Base-by-base conservation (phyloP, 2,888 invertebrate genomes). In the Caenorhabditis becei region DNA sequence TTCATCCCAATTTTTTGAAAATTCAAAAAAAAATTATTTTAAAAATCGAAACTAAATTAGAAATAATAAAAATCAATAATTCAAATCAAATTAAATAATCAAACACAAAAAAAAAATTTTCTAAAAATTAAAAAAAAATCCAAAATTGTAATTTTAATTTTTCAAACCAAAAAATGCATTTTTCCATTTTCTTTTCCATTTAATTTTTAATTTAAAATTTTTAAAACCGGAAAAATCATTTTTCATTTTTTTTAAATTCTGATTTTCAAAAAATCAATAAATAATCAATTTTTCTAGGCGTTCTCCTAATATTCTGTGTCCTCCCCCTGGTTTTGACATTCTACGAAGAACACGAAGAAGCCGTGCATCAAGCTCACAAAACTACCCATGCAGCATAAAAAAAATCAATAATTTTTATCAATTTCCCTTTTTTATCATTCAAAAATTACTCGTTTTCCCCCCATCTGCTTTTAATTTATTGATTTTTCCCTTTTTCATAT, bases 261-360 rank as follows among this genome's bases (percentile, higher is more conserved):
- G 41, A 8, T 32, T 16, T 37, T 37, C 18, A 24, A 8, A 20
- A 18, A 18, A 5, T 47, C 14, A 23, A n/a, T 41, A 4, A 32
- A 56, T 56, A n/a, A n/a, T 26, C 20, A 24, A 51, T 37, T n/a
- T 49, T 75, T 80, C 11, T 82, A 58, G 85, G 82, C n/a, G 89
- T 90, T 24, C 58, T 90, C 2, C 24, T 88, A 16, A 86, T 90
- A 18, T 90, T 90, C 79, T 87, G 89, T 56, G 79, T 89, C 41
- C 71, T 90, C 5, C 90, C 90, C 4, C 70, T 90, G 0, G 54
- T 88, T 2, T 59, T 90, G 8, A 90, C 90, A 10, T 71, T 88
- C 28, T 85, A 88, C 61, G 90, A 90, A 75, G 86, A 88, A 65
- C 80, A 82, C 35, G 86, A 85, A 62, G 85, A 85, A 66, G 83